Conservation (phyloP, 2,888 invertebrate species). For the Byasa hedistus region DNA sequence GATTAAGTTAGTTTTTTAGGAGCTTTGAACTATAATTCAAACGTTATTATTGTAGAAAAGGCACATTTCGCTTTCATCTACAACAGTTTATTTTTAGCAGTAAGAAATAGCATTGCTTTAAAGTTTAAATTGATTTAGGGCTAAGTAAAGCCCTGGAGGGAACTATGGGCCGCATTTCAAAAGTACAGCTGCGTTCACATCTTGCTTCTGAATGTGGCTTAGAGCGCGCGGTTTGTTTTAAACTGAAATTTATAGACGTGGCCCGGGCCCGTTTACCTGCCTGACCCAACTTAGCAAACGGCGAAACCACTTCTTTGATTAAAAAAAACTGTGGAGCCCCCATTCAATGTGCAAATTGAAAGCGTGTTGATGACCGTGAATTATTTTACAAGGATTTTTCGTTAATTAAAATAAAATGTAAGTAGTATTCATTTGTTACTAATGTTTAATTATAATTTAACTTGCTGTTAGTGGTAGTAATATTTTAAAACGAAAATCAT, state of each 20-base stretch:
- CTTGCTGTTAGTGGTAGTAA: too few species aligned
- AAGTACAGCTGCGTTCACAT: conserved; percentile 2
- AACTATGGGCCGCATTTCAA: conserved; percentile 31
- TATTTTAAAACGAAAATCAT: too few species aligned
- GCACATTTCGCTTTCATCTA: not conserved
- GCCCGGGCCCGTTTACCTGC: conserved; percentile 19
- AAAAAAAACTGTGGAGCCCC: conserved; percentile 21
- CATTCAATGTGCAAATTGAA: conserved; percentile 27
- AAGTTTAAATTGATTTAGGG: conserved; percentile 66
- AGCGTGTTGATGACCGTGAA: conserved; percentile 11
- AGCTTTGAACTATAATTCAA: too few species aligned
- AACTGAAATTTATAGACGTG: conserved; percentile 51
- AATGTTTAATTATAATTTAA: too few species aligned
- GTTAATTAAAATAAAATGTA: not conserved
- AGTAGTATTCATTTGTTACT: not conserved
- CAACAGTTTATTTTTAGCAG: not conserved
- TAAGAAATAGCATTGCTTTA: conserved; percentile 28
- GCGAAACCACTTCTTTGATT: conserved; percentile 8
- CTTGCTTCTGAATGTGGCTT: conserved; percentile 30
- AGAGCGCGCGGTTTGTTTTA: conserved; percentile 44
- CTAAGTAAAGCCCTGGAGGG: conserved; percentile 35
- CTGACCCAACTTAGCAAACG: conserved; percentile 12
- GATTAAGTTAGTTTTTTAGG: too few species aligned
- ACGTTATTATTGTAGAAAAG: not conserved
- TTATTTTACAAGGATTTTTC: not conserved